Evolutionary conservation across 2,888 invertebrate genomes (phyloP), one percentile per base, ranked within the genome.

Genomic region (Cotesia congregata): DNA sequence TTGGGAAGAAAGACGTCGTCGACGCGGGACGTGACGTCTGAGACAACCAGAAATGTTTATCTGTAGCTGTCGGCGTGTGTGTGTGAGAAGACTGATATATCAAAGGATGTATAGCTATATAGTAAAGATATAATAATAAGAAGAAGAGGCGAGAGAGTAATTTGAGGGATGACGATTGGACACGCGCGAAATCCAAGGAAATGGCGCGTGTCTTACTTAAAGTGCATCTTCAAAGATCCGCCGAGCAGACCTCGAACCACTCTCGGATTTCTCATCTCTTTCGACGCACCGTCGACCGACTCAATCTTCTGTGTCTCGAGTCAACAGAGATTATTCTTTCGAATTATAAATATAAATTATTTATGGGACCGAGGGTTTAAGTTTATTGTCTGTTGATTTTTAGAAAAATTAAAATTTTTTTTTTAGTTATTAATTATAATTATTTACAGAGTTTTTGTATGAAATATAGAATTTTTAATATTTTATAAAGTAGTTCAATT

Each of bases 161-260:
- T 86, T 84, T 86, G 86, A 86, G 81, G 81, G 86, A 86, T 85
- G 83, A 82, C 81, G 80, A 81, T 82, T 82, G 84, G 85, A 83
- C 82, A 86, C 84, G 86, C 81, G 82, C 82, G 82, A 83, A 83
- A 82, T 82, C 77, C 81, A 72, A 68, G 82, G 82, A 85, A 86
- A 86, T 84, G 85, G 83, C 82, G 85, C 87, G 85, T 83, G 83
- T 82, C 84, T 75, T 76, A 79, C 78, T 62, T 70, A 75, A 78
- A 75, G 67, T 64, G 76, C 80, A 78, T 80, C 81, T 79, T 81
- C 81, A 81, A 80, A 81, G 80, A 78, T 80, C 74, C 70, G 70
- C 67, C 50, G 9, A 59, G 38, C 71, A 70, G 75, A 77, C 60
- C 59, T 61, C 50, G 50, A 30, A 71, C 65, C 70, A 77, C 73